A percentile compares a stretch with the other conserved stretches of the same genome.
These are phyloP conservation scores for Luffia ferchaultella DNA, from an alignment of 2,888 invertebrate genomes.

Conservation along the genomic window DNA sequence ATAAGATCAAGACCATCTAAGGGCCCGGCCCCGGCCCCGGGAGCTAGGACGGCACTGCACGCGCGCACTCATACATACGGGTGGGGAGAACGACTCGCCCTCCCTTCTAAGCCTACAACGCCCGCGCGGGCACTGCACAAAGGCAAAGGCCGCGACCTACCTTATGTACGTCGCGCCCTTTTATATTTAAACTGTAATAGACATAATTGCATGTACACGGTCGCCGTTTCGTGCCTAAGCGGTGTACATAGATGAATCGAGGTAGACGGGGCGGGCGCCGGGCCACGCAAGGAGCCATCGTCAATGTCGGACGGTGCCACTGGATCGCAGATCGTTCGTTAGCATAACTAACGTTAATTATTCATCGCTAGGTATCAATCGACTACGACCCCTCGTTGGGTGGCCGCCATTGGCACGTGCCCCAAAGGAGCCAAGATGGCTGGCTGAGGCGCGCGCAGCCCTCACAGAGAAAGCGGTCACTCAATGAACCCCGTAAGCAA, in stretches of 20 bases:
- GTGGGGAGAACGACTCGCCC: slow-evolving; percentile 20
- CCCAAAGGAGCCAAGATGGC: background rate
- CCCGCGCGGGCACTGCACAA: slow-evolving; percentile 1
- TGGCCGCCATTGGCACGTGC: background rate
- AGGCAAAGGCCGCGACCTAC: background rate
- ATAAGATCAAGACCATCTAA: slow-evolving; percentile 79
- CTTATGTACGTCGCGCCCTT: background rate
- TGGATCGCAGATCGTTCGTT: too few species aligned
- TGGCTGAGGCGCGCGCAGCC: background rate
- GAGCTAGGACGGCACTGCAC: slow-evolving; percentile 59
- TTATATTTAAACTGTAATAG: background rate
- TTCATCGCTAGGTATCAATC: too few species aligned
- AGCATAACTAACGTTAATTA: too few species aligned
- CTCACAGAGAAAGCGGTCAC: background rate
- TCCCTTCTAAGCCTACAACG: background rate
- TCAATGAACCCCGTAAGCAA: background rate
- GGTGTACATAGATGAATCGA: background rate
- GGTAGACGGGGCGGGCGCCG: too few species aligned
- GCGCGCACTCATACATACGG: slow-evolving; percentile 55
- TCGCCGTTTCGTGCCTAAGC: slow-evolving; percentile 6
- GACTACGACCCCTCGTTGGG: too few species aligned
- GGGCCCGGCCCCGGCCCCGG: slow-evolving; percentile 45
- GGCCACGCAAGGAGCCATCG: too few species aligned
- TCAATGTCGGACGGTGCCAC: too few species aligned
- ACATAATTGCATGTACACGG: background rate